Evolutionary conservation across 2,797 vertebrate species (phyloP).

Genomic region (Gambusia yucatana): DNA sequence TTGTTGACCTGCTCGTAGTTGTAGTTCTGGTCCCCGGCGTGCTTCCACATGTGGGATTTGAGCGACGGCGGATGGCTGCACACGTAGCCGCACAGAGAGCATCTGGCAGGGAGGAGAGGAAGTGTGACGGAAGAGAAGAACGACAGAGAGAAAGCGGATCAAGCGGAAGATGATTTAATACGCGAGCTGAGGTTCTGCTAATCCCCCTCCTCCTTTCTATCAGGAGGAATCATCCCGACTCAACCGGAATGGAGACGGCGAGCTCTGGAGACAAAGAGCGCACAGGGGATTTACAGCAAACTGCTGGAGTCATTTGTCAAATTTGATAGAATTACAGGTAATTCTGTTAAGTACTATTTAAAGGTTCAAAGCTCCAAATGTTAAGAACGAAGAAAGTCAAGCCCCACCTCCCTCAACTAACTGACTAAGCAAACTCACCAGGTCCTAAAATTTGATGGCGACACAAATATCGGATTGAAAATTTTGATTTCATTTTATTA

Average conservation of each 20-base stretch:
- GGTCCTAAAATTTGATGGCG: neutral
- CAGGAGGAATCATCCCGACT: slow-evolving; percentile 58
- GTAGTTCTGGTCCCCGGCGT: slow-evolving; percentile 98
- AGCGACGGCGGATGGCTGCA: slow-evolving; percentile 97
- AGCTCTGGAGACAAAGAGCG: slow-evolving; percentile 35
- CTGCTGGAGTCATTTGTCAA: slow-evolving; percentile 33
- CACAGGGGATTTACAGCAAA: slow-evolving; percentile 35
- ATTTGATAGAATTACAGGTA: slow-evolving; percentile 37
- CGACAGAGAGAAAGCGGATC: slow-evolving; percentile 29
- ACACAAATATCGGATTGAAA: neutral
- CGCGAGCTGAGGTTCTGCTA: slow-evolving; percentile 37
- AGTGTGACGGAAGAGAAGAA: slow-evolving; percentile 13
- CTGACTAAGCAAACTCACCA: neutral
- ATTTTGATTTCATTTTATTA: neutral
- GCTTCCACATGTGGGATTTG: slow-evolving; percentile 99
- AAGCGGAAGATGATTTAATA: slow-evolving; percentile 50
- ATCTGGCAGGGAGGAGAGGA: slow-evolving; percentile 77
- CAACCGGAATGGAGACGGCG: slow-evolving; percentile 14
- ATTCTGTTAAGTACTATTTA: slow-evolving; percentile 21
- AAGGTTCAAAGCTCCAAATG: slow-evolving; percentile 9
- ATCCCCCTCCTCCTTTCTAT: slow-evolving; percentile 57
- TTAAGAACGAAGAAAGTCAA: neutral
- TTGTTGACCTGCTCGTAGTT: slow-evolving; percentile 99
- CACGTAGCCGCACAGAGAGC: slow-evolving; percentile 97
- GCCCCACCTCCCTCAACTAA: neutral